Conservation (phyloP, 2,888 invertebrate species). For the Dryococelus australis region DNA sequence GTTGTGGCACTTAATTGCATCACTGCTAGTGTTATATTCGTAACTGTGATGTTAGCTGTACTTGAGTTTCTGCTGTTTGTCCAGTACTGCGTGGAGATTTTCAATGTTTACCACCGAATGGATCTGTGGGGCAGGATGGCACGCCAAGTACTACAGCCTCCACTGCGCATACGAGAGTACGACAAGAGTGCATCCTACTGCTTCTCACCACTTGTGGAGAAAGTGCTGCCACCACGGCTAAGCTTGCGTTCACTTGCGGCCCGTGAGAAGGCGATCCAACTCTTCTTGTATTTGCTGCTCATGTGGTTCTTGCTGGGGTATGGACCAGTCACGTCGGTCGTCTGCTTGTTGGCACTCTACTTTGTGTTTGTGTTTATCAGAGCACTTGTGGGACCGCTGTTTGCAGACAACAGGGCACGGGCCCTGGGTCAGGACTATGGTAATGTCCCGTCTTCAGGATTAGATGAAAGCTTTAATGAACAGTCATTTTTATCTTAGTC, state of each 20-base stretch:
- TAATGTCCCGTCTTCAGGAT: neutral
- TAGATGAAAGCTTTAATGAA: neutral
- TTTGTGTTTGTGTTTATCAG: constrained; percentile 56
- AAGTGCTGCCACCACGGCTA: constrained; percentile 70
- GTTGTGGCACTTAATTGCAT: too few species aligned
- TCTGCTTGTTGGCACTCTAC: constrained; percentile 61
- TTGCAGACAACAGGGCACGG: neutral
- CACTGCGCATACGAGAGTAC: constrained; percentile 68
- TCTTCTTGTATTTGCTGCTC: constrained; percentile 63
- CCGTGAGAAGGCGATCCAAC: constrained; percentile 65
- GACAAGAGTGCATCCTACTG: constrained; percentile 64
- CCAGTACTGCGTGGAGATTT: constrained; percentile 75
- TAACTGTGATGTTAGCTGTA: too few species aligned
- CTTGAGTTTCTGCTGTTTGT: constrained; percentile 51
- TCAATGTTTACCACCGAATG: constrained; percentile 68
- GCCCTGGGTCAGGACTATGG: neutral
- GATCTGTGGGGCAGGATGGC: constrained; percentile 70
- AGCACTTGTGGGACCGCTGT: constrained; percentile 26
- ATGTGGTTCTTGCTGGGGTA: constrained; percentile 63
- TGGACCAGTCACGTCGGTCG: constrained; percentile 61
- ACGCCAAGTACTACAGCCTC: constrained; percentile 69
- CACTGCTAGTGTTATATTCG: too few species aligned
- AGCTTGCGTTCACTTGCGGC: constrained; percentile 73
- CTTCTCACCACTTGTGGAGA: constrained; percentile 64
- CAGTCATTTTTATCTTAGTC: neutral